Evolutionary conservation across 2,888 invertebrate genomes (phyloP).

Genomic region (Pandemis heparana): DNA sequence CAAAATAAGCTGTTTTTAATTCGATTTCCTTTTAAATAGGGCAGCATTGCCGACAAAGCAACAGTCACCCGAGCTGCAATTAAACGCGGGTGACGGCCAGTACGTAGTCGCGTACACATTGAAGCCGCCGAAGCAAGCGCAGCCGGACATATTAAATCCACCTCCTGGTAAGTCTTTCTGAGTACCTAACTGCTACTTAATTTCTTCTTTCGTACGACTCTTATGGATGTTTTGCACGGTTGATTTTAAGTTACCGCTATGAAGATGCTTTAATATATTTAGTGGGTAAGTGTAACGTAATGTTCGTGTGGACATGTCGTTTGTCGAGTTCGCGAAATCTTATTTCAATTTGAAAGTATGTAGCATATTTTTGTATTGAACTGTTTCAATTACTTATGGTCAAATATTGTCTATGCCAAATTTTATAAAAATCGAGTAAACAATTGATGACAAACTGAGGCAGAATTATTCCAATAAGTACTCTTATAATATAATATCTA

Average conservation of each 20-base stretch:
- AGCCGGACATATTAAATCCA: constrained; percentile 93
- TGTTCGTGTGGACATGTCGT: too few species aligned
- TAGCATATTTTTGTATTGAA: too few species aligned
- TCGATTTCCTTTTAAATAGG: constrained; percentile 46
- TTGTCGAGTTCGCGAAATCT: too few species aligned
- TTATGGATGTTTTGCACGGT: neutral
- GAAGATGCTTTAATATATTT: too few species aligned
- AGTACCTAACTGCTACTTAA: constrained; percentile 4
- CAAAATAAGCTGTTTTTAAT: neutral
- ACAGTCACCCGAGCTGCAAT: constrained; percentile 74
- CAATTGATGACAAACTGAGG: too few species aligned
- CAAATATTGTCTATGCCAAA: too few species aligned
- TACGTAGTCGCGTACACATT: constrained; percentile 94
- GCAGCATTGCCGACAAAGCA: constrained; percentile 66
- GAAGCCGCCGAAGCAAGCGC: constrained; percentile 88
- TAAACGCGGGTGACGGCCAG: constrained; percentile 93
- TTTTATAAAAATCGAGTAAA: too few species aligned
- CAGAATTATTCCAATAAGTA: too few species aligned
- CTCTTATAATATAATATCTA: too few species aligned
- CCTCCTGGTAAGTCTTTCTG: constrained; percentile 84
- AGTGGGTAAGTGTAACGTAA: too few species aligned
- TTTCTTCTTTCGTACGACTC: neutral
- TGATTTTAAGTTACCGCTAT: neutral
- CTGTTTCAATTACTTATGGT: too few species aligned
- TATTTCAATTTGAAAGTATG: too few species aligned